Evolutionary conservation across 2,888 invertebrate species (phyloP).

Genomic region (Netelia melanura): DNA sequence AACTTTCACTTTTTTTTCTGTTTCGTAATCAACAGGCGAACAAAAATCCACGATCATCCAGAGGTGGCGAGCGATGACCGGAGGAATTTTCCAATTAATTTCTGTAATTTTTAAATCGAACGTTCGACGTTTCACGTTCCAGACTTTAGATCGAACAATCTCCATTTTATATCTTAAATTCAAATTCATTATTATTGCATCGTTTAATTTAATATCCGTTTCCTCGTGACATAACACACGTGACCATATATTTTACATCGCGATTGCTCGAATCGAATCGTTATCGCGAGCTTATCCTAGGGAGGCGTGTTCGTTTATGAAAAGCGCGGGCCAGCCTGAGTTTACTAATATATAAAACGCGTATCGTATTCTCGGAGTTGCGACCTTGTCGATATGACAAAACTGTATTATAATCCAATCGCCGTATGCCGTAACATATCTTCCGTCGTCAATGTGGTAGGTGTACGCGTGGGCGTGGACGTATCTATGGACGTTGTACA

Average conservation of each 20-base stretch:
- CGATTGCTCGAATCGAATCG: conserved; percentile 7
- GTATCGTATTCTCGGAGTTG: not conserved
- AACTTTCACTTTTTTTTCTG: conserved; percentile 1
- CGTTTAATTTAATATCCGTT: conserved; percentile 15
- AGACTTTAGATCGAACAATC: not conserved
- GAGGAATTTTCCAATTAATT: not conserved
- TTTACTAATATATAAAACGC: not conserved
- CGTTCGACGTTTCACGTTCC: conserved; percentile 9
- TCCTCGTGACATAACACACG: not conserved
- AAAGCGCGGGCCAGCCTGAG: not conserved
- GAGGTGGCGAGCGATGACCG: not conserved
- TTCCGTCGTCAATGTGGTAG: conserved; percentile 13
- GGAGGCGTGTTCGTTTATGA: conserved; percentile 50
- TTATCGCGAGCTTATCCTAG: conserved; percentile 48
- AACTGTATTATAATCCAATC: conserved; percentile 29
- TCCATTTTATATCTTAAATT: not conserved
- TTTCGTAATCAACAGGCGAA: not conserved
- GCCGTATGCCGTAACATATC: conserved; percentile 18
- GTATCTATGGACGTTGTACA: not conserved
- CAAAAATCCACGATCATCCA: conserved; percentile 3
- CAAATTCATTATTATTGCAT: not conserved
- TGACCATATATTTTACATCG: conserved; percentile 4
- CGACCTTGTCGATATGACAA: conserved; percentile 34
- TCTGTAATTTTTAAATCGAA: too few relatives aligned
- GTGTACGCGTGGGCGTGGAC: not conserved